Evolutionary conservation across 2,797 vertebrate species (phyloP).

Genomic region (Zenarchopterus dispar): DNA sequence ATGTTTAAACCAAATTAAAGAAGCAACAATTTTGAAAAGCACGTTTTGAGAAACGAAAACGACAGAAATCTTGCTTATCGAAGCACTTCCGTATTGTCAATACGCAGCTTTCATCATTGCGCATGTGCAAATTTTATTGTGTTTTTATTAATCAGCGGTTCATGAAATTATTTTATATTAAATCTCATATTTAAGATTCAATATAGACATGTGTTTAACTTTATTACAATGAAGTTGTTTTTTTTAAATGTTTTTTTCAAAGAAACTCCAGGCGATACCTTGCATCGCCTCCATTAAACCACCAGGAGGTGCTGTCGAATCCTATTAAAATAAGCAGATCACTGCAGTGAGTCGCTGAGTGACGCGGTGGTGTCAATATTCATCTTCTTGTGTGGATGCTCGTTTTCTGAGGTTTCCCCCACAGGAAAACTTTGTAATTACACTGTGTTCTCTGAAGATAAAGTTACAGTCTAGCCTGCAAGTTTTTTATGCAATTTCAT

Average conservation of each 20-base stretch:
- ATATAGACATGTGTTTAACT: fast-evolving
- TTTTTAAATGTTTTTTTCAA: not conserved
- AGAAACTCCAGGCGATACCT: not conserved
- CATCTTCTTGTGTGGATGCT: conserved; percentile 42
- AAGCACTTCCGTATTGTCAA: conserved; percentile 49
- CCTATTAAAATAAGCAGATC: conserved; percentile 6
- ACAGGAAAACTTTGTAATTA: conserved; percentile 31
- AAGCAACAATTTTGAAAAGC: not conserved
- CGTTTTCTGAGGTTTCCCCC: conserved; percentile 49
- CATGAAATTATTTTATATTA: no score
- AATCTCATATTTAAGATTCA: not conserved
- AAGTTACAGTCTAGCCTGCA: conserved; percentile 40
- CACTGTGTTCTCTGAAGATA: conserved; percentile 35
- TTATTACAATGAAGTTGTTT: not conserved
- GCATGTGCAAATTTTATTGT: conserved; percentile 39
- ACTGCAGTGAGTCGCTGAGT: not conserved
- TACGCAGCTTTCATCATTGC: not conserved
- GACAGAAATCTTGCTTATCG: not conserved
- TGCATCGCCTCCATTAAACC: not conserved
- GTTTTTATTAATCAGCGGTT: not conserved
- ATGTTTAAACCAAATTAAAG: fast-evolving
- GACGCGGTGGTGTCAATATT: conserved; percentile 16
- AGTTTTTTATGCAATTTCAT: conserved; percentile 25
- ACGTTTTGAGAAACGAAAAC: not conserved
- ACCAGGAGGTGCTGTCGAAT: conserved; percentile 29